phyloP scores from a whole-genome alignment of 2,797 vertebrate genomes.

The Chelon labrosus region DNA sequence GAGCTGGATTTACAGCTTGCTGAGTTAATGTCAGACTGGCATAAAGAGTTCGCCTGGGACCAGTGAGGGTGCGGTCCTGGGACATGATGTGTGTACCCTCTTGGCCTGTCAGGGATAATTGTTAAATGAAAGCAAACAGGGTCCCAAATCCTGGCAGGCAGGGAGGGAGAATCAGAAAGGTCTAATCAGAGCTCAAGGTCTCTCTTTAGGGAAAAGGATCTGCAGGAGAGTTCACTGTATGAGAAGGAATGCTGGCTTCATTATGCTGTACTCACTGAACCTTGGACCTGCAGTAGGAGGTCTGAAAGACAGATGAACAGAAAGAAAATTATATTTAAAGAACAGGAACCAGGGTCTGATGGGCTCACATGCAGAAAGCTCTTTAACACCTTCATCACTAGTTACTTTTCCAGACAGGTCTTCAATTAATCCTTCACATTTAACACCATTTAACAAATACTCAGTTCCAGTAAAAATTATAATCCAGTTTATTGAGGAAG shows the following conservation, averaged over 20 bases:
- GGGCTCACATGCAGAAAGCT: too few species aligned
- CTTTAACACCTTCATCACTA: too few species aligned
- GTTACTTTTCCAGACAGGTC: too few species aligned
- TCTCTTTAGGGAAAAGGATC: constrained; percentile 19
- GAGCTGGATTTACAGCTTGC: constrained; percentile 58
- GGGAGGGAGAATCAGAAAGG: constrained; percentile 44
- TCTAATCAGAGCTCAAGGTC: constrained; percentile 50
- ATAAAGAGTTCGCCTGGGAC: constrained; percentile 63
- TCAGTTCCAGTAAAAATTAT: too few species aligned
- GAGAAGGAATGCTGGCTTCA: not conserved
- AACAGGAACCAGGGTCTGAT: too few species aligned
- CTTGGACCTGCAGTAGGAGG: too few species aligned
- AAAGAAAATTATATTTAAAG: too few species aligned
- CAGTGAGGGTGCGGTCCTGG: constrained; percentile 16
- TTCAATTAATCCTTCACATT: too few species aligned
- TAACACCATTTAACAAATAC: too few species aligned
- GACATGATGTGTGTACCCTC: constrained; percentile 37
- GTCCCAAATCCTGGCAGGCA: constrained; percentile 62
- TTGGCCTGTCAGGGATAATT: constrained; percentile 56
- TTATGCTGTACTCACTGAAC: not conserved
- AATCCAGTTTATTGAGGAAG: too few species aligned
- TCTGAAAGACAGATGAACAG: too few species aligned
- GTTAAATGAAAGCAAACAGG: constrained; percentile 55
- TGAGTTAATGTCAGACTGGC: constrained; percentile 63
- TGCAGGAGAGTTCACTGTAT: not conserved